Percentiles rank a stretch among this genome's conserved stretches.
Evolutionary conservation across 2,113 vertebrate genomes (phyloP).

Genomic region (Lepisosteus oculatus): DNA sequence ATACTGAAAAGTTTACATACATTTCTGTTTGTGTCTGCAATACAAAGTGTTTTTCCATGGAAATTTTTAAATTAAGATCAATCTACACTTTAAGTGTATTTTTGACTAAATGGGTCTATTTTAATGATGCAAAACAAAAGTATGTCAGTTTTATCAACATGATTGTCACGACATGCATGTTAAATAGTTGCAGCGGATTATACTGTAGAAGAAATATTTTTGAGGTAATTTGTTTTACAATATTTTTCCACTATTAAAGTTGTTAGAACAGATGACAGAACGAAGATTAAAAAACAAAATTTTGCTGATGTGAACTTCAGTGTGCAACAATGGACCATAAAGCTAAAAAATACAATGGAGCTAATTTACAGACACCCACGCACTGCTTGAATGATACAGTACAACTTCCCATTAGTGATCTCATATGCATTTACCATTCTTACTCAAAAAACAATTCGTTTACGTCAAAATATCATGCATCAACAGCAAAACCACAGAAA

Average conservation of each 20-base stretch:
- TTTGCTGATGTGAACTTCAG: conserved; percentile 31
- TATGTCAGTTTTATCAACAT: too few species aligned
- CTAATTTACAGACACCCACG: conserved; percentile 35
- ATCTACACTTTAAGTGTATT: too few species aligned
- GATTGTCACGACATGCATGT: too few species aligned
- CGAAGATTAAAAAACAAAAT: conserved; percentile 23
- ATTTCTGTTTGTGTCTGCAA: not conserved
- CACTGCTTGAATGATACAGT: conserved; percentile 29
- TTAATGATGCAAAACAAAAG: too few species aligned
- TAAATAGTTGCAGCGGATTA: too few species aligned
- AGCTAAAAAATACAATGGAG: conserved; percentile 42
- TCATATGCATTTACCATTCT: conserved; percentile 1
- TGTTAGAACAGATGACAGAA: not conserved
- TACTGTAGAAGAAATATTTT: too few species aligned
- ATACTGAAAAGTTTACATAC: not conserved
- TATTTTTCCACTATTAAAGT: not conserved
- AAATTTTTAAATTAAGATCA: not conserved
- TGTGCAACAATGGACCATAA: conserved; percentile 39
- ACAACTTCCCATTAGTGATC: conserved; percentile 47
- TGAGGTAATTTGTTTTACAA: not conserved
- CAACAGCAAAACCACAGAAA: not conserved
- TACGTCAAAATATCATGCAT: not conserved
- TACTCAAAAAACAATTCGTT: conserved; percentile 1
- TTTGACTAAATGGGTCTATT: too few species aligned
- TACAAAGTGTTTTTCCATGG: not conserved